Evolutionary conservation across 2,113 vertebrate species (phyloP), one percentile per base, ranked within the genome.

Genomic region (Hydrochoerus hydrochaeris): DNA sequence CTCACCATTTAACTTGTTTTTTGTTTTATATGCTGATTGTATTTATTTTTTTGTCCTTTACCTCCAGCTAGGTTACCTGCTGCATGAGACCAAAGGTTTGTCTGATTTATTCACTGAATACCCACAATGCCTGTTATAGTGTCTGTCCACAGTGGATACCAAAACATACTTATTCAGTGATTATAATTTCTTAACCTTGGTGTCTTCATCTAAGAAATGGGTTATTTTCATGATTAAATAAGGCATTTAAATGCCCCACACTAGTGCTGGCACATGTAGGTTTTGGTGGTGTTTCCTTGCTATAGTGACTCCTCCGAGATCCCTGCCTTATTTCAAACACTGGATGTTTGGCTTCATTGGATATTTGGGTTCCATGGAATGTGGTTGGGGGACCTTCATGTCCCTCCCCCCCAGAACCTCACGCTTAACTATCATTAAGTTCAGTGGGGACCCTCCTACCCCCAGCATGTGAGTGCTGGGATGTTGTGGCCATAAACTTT

Each of bases 181-280:
- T 52, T 58, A 30, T 75, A n/a, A 20, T 85, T 93, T 93, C 88
- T 88, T 91, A 67, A 75, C 38, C 49, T 75, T 81, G 83, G 41
- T 26, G 60, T 41, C 69, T 32, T 96, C 17, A 16, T 54, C 46
- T 49, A 24, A 57, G 75, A 38, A 85, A 28, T 54, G 67, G 26
- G 41, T 86, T 80, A 19, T 83, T 86, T 71, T 54, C 73, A 65
- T 58, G 65, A 52, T 83, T 58, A 58, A 80, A 49, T 86, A 85
- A 52, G 24, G 22, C 7, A 35, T 49, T 41, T 84, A 46, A 62
- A 49, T n/a, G 32, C 57, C 19, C 41, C 67, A 28, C 22, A 5
- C 32, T 7, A 0, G 10, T 49, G 58, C 20, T 5, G 0, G 38
- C 35, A 19, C 6, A 7, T 30, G 11, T 10, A 46, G n/a, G 63